A percentile compares a stretch with the other conserved stretches of the same genome.
These are phyloP conservation scores for Spea hammondii DNA, from an alignment of 2,797 vertebrate genomes.

Conservation along the genomic window DNA sequence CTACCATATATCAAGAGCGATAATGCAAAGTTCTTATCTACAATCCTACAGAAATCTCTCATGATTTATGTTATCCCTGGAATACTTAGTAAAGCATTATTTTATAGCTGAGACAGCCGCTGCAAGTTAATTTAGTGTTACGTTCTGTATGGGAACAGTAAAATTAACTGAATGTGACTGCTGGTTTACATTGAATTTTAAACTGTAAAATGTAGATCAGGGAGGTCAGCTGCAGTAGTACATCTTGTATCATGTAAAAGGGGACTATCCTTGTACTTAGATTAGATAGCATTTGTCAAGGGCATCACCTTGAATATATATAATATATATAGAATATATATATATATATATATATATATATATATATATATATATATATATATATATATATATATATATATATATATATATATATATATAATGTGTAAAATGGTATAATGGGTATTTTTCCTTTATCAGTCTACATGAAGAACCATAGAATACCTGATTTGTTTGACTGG, in stretches of 20 bases:
- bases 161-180: constrained; percentile 14
- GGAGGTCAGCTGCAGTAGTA: constrained; percentile 34
- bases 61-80: constrained; percentile 25
- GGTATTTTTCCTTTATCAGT: too few relatives aligned
- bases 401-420: too few relatives aligned
- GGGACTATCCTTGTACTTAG: constrained; percentile 53
- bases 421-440: too few relatives aligned
- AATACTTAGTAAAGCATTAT: constrained; percentile 40
- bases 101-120: constrained; percentile 17
- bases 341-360: too few relatives aligned
- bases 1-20: too few relatives aligned
- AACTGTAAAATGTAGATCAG: constrained; percentile 27
- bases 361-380: too few relatives aligned
- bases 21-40: neutral
- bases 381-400: too few relatives aligned
- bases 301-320: too few relatives aligned
- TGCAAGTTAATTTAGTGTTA: constrained; percentile 34
- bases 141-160: constrained; percentile 27
- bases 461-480: too few relatives aligned
- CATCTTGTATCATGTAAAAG: constrained; percentile 39
- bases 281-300: constrained; percentile 38
- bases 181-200: constrained; percentile 50
- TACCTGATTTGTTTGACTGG: too few relatives aligned
- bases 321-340: too few relatives aligned
- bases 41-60: neutral